Conservation (phyloP, 2,888 invertebrate genomes). For the Diabrotica balteata region DNA sequence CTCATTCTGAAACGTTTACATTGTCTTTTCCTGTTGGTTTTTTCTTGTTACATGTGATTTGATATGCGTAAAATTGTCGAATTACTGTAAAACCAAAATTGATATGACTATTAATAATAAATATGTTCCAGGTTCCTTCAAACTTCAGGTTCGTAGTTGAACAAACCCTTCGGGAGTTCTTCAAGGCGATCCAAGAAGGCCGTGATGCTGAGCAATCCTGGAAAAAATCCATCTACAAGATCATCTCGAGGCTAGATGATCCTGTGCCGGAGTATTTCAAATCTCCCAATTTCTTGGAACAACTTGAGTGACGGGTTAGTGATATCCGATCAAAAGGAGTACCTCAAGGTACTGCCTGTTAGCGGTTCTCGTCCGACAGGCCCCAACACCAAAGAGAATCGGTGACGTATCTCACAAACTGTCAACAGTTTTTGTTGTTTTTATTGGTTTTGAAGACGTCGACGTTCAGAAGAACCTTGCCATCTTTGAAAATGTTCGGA, state of each 20-base stretch:
- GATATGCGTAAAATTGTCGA: too few relatives aligned
- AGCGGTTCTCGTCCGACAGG: conserved; percentile 34
- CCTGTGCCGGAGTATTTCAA: conserved; percentile 99
- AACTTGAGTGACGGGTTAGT: conserved; percentile 79
- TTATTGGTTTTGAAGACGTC: conserved; percentile 54
- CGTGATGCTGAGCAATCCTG: conserved; percentile 99
- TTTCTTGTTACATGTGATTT: too few relatives aligned
- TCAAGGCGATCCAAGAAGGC: conserved; percentile 95
- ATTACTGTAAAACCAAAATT: too few relatives aligned
- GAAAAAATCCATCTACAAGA: conserved; percentile 99
- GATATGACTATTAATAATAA: not conserved
- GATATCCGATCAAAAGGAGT: conserved; percentile 50
- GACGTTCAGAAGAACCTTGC: conserved; percentile 46
- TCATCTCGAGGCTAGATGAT: conserved; percentile 98
- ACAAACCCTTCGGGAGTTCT: conserved; percentile 97
- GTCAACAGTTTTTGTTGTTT: conserved; percentile 57
- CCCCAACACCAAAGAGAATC: conserved; percentile 54
- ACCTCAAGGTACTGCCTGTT: conserved; percentile 47
- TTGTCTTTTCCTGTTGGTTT: too few relatives aligned
- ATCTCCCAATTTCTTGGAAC: conserved; percentile 98
- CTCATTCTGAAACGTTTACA: too few relatives aligned
- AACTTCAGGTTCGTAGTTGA: conserved; percentile 98
- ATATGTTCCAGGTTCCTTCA: conserved; percentile 83
- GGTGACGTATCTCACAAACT: conserved; percentile 57
- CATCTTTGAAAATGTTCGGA: conserved; percentile 52